Evolutionary conservation across 2,797 vertebrate species (phyloP).

Genomic region (Spea hammondii): DNA sequence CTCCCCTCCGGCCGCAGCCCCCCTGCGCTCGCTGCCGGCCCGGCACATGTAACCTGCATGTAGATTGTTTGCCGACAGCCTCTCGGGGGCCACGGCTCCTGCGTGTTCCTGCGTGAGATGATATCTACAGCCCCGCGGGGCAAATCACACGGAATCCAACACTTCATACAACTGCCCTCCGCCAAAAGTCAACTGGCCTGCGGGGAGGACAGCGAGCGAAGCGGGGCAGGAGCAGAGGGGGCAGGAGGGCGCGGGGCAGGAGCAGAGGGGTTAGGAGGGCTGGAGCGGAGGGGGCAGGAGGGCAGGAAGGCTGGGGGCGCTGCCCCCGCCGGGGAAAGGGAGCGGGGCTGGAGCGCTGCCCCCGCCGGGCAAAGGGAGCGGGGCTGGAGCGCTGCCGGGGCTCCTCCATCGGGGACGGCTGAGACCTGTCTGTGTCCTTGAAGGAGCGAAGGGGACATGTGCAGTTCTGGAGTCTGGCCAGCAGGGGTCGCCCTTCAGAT

Average conservation of each 20-base stretch:
- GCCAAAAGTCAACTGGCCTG: constrained; percentile 27
- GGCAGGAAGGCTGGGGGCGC: too few relatives aligned
- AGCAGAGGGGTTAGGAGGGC: background rate
- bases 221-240: too few relatives aligned
- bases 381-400: too few relatives aligned
- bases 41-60: constrained; percentile 22
- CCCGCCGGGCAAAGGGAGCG: too few relatives aligned
- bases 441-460: constrained; percentile 36
- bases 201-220: background rate
- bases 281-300: too few relatives aligned
- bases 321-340: too few relatives aligned
- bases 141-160: constrained; percentile 32
- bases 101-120: constrained; percentile 33
- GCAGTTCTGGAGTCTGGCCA: constrained; percentile 15
- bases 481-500: constrained; percentile 17
- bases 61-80: constrained; percentile 28
- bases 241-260: background rate
- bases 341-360: too few relatives aligned
- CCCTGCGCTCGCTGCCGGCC: background rate
- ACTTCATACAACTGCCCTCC: constrained; percentile 42
- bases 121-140: constrained; percentile 27
- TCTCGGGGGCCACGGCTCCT: constrained; percentile 1
- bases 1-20: background rate
- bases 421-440: constrained; percentile 36
- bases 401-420: background rate